These are phyloP conservation scores for Aphelenchoides avenae DNA, from an alignment of 1,140 invertebrate species.

Conservation along the genomic window DNA sequence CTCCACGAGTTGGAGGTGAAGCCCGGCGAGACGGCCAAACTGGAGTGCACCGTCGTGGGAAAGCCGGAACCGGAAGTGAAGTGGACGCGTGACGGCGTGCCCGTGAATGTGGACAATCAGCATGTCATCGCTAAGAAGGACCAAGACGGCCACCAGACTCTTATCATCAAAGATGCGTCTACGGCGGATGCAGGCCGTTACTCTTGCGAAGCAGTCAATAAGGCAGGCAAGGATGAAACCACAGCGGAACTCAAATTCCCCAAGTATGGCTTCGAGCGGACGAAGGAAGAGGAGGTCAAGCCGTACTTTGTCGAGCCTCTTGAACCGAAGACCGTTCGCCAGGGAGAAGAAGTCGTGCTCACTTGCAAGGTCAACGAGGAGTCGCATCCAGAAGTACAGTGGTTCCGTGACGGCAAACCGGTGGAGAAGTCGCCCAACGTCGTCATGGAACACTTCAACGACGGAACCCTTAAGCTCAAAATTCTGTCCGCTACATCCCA, in stretches of 20 bases:
- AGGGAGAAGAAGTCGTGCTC: constrained; percentile 49
- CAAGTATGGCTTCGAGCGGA: constrained; percentile 27
- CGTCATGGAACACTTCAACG: constrained; percentile 34
- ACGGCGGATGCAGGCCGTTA: constrained; percentile 68
- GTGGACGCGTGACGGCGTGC: constrained; percentile 73
- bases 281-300: constrained; percentile 30
- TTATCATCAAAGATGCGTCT: constrained; percentile 70
- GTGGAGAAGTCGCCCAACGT: constrained; percentile 40
- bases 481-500: constrained; percentile 31
- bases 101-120: constrained; percentile 67
- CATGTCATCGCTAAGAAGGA: constrained; percentile 60
- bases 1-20: constrained; percentile 42
- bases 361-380: constrained; percentile 47
- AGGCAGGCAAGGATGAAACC: constrained; percentile 41
- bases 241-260: constrained; percentile 49
- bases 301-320: constrained; percentile 51
- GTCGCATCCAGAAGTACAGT: constrained; percentile 52
- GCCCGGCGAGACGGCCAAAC: constrained; percentile 26
- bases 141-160: constrained; percentile 72
- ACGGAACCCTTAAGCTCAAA: constrained; percentile 42
- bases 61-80: constrained; percentile 75
- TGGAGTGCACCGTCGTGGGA: constrained; percentile 60
- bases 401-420: constrained; percentile 49
- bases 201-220: constrained; percentile 45
- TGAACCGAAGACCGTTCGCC: constrained; percentile 38